These are phyloP conservation scores for Eurytoma adleriae DNA, from an alignment of 2,888 invertebrate genomes.

Conservation along the genomic window DNA sequence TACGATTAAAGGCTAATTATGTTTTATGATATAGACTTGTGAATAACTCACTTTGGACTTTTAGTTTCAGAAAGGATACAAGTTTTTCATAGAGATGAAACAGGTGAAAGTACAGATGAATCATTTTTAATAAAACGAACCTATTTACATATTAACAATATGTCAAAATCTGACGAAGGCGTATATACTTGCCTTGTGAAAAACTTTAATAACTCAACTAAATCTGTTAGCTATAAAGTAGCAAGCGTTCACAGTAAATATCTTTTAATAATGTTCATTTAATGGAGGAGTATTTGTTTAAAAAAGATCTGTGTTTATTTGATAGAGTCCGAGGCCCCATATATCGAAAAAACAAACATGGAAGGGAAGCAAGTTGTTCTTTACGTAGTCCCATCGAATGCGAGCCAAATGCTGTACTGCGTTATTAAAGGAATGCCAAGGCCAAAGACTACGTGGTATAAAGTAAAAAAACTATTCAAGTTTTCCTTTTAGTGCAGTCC, in stretches of 20 bases:
- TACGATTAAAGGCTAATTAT: constrained; percentile 47
- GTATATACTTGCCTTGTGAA: constrained; percentile 71
- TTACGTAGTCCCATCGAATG: constrained; percentile 64
- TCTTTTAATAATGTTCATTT: too few relatives aligned
- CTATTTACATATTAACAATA: constrained; percentile 68
- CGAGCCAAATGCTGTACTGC: constrained; percentile 64
- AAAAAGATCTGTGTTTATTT: too few relatives aligned
- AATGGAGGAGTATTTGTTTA: too few relatives aligned
- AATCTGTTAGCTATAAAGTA: constrained; percentile 35
- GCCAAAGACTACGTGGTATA: constrained; percentile 83
- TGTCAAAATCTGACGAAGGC: constrained; percentile 69
- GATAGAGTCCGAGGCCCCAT: constrained; percentile 47
- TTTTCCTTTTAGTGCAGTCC: not conserved
- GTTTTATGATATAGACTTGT: not conserved
- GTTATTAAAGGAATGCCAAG: constrained; percentile 70
- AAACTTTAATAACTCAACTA: constrained; percentile 64
- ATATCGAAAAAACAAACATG: constrained; percentile 76
- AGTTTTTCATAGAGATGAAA: not conserved
- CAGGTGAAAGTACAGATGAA: not conserved
- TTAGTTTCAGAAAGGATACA: constrained; percentile 63
- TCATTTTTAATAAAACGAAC: constrained; percentile 73
- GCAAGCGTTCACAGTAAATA: too few relatives aligned
- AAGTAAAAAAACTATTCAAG: constrained; percentile 76
- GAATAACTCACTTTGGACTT: constrained; percentile 8
- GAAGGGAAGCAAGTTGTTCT: constrained; percentile 72